Conservation (phyloP, 2,113 vertebrate genomes). For the Callaeas wilsoni region DNA sequence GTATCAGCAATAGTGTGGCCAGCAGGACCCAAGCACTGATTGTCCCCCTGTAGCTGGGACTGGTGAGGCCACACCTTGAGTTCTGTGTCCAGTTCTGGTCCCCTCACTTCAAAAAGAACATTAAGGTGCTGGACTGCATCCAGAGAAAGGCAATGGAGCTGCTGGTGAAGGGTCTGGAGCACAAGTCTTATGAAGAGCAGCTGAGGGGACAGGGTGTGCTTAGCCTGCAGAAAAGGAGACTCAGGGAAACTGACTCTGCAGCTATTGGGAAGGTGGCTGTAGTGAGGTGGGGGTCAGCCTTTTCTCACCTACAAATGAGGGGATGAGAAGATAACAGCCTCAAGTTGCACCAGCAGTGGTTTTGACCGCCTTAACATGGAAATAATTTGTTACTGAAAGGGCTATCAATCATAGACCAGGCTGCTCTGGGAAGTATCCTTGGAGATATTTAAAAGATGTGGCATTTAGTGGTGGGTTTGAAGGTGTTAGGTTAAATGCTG, state of each 20-base stretch:
- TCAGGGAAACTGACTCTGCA: neutral
- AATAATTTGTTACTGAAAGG: neutral
- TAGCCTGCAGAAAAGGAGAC: neutral
- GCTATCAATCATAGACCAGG: neutral
- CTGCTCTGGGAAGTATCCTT: neutral
- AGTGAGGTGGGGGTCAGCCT: neutral
- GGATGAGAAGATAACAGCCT: neutral
- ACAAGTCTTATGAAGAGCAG: rapidly evolving
- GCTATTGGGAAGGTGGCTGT: neutral
- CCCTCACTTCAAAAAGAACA: neutral
- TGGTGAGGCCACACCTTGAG: rapidly evolving
- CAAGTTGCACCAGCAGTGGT: neutral
- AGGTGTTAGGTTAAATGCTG: neutral
- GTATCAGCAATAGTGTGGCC: neutral
- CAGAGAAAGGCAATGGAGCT: neutral
- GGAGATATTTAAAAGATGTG: neutral
- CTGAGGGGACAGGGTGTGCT: neutral
- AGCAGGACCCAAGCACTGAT: neutral
- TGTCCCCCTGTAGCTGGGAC: rapidly evolving
- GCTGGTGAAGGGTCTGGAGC: neutral
- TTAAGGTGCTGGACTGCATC: rapidly evolving
- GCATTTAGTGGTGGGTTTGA: neutral
- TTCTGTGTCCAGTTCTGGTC: neutral
- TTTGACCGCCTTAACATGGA: neutral
- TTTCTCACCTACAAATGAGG: neutral